These are phyloP conservation scores for Pomatostomus ruficeps DNA, from an alignment of 2,113 vertebrate genomes.

Conservation along the genomic window DNA sequence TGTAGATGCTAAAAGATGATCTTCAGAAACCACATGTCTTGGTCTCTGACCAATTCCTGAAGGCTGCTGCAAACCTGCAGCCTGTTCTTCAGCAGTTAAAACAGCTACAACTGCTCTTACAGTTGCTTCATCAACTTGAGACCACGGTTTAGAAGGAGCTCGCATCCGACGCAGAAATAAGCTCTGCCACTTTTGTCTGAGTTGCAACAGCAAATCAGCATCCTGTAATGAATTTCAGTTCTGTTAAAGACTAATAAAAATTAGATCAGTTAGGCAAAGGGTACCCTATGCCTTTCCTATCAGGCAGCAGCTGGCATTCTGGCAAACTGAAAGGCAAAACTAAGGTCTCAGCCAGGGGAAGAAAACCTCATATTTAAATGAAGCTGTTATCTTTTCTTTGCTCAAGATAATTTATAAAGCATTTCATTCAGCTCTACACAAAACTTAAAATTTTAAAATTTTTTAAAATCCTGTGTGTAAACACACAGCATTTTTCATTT, in stretches of 20 bases:
- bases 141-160: conserved; percentile 85
- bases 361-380: background rate
- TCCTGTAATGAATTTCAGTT: conserved; percentile 71
- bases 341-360: accelerated
- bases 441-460: background rate
- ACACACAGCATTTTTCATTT: background rate
- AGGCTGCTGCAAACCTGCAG: conserved; percentile 85
- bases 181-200: conserved; percentile 91
- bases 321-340: background rate
- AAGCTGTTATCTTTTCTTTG: background rate
- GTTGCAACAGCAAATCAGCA: conserved; percentile 80
- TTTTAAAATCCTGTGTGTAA: too few species aligned
- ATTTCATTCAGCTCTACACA: background rate
- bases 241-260: background rate
- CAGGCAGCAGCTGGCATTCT: background rate
- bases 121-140: conserved; percentile 84
- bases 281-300: accelerated
- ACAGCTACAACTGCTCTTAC: conserved; percentile 81
- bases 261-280: background rate
- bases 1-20: conserved; percentile 58
- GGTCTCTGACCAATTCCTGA: conserved; percentile 92
- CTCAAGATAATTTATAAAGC: background rate
- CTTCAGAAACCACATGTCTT: conserved; percentile 79
- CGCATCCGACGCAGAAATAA: conserved; percentile 86
- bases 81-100: conserved; percentile 83